Evolutionary conservation across 2,113 vertebrate species (phyloP), one percentile per base, ranked within the genome.

Genomic region (Polypterus bichir): DNA sequence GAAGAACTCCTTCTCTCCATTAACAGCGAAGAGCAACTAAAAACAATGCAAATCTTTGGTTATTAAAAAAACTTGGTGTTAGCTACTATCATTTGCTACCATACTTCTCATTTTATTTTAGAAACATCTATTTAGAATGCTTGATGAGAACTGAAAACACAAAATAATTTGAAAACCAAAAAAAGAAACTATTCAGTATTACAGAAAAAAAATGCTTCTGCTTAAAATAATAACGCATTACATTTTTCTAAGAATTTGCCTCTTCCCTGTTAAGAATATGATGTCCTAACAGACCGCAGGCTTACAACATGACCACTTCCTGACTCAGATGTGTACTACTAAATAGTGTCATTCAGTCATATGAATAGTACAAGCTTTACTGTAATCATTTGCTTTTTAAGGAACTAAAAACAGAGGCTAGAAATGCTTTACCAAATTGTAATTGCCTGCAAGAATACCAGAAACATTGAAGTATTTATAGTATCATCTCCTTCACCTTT

Each of bases 221-320:
- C 9, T 10, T 44, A 57, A 56, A 46, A 27, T 27, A 4, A n/a
- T 6, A 47, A 44, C 10, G 44, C 55, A 44, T 48, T 27, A 49
- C 7, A 51, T 9, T 46, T 49, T 63, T 67, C 44, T 63, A 58
- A 60, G 61, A 64, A 62, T 60, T 11, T 47, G 6, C 4, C 58
- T 27, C 46, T 45, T 44, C n/a, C n/a, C 7, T 45, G 7, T 11
- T 11, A 8, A 47, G 58, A 62, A 64, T 69, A 65, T 57, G 55
- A 56, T 68, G 63, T 54, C 73, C 71, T 79, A 83, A 83, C 77
- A 55, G 84, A 86, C 84, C 82, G 74, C 86, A 85, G 61, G 63
- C 72, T 72, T 77, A 73, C 80, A 79, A 83, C 81, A 82, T 44
- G 56, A 57, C 78, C 79, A 81, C 82, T 83, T 88, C 84, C 84